These are phyloP conservation scores for Phoeniculus purpureus DNA, from an alignment of 2,797 vertebrate species.

Conservation along the genomic window DNA sequence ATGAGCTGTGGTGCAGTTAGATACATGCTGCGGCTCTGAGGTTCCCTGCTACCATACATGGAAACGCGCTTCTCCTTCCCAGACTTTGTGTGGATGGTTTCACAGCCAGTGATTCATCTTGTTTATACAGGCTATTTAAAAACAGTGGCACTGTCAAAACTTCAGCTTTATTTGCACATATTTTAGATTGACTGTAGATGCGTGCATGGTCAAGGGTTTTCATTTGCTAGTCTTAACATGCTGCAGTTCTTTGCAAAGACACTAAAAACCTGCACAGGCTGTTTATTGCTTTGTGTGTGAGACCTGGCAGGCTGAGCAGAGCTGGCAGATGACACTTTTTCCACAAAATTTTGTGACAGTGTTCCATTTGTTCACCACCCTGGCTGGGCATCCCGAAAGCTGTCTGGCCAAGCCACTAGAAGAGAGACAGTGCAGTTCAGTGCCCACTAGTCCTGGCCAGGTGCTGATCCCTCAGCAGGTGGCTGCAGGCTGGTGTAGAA, in stretches of 20 bases:
- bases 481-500: neutral
- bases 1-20: neutral
- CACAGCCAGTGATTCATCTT: neutral
- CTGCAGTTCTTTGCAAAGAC: fast-evolving
- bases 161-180: neutral
- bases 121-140: neutral
- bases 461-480: fast-evolving
- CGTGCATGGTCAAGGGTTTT: neutral
- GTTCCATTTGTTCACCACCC: neutral
- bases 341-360: neutral
- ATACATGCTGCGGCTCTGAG: neutral
- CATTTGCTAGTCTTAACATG: neutral
- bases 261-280: neutral
- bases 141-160: neutral
- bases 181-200: neutral
- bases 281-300: neutral
- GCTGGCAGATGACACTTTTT: neutral
- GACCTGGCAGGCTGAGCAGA: neutral
- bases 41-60: neutral
- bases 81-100: neutral
- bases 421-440: neutral
- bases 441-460: neutral
- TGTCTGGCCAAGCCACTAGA: neutral
- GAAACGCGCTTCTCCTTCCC: neutral
- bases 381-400: neutral